These are phyloP conservation scores for Tuta absoluta DNA, from an alignment of 2,888 invertebrate species.

Conservation along the genomic window DNA sequence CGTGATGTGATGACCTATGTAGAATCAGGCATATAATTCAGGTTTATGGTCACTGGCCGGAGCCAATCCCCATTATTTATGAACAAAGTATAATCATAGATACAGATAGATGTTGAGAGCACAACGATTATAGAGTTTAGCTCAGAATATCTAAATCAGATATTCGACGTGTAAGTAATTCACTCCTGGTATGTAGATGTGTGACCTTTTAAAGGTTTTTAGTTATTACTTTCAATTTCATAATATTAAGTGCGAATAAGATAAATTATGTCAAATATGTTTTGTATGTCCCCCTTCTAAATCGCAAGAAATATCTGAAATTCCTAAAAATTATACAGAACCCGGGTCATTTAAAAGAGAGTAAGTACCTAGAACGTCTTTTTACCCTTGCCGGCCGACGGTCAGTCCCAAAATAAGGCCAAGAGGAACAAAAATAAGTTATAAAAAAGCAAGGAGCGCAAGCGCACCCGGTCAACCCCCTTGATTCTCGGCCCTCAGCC, in stretches of 20 bases:
- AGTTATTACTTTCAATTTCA: too few species aligned
- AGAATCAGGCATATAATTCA: background rate
- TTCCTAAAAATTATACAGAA: too few species aligned
- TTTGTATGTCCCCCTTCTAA: too few species aligned
- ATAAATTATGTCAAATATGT: too few species aligned
- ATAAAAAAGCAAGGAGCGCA: conserved; percentile 57
- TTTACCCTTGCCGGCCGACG: conserved; percentile 41
- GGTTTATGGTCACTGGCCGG: conserved; percentile 7
- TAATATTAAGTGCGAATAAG: too few species aligned
- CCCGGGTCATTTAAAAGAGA: background rate
- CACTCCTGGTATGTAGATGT: too few species aligned
- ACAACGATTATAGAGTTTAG: background rate
- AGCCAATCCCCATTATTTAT: background rate
- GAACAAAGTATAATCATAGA: background rate
- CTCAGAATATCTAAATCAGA: too few species aligned
- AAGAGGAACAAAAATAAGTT: conserved; percentile 54
- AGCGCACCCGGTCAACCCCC: conserved; percentile 65
- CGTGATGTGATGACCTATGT: background rate
- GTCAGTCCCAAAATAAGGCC: conserved; percentile 47
- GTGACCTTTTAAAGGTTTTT: too few species aligned
- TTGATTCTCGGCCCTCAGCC: conserved; percentile 34
- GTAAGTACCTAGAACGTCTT: background rate
- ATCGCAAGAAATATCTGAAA: too few species aligned
- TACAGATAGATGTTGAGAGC: background rate
- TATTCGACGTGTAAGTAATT: too few species aligned